Evolutionary conservation across 2,113 vertebrate species (phyloP).

Genomic region (Atrichornis clamosus): DNA sequence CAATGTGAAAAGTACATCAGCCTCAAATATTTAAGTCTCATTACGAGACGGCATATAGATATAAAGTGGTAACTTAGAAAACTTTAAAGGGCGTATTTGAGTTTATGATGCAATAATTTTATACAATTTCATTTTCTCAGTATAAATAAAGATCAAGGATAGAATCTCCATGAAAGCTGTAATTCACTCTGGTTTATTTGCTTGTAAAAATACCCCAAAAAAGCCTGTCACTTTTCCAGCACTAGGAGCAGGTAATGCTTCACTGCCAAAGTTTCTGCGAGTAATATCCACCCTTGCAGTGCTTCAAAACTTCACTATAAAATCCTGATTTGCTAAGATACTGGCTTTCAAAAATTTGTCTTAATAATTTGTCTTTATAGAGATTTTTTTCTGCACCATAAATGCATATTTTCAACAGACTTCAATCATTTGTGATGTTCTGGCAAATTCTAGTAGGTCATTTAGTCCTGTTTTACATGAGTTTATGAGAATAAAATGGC

Average conservation of each 20-base stretch:
- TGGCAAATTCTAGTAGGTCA: not conserved
- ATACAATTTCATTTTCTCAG: not conserved
- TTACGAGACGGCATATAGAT: not conserved
- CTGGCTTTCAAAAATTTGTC: not conserved
- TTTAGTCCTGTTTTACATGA: not conserved
- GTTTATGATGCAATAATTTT: not conserved
- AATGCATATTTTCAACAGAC: not conserved
- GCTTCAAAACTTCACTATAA: not conserved
- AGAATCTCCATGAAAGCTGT: not conserved
- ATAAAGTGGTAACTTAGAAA: not conserved
- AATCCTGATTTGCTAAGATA: not conserved
- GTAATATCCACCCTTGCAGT: not conserved
- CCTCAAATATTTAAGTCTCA: not conserved
- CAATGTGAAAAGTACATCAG: not conserved
- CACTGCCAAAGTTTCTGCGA: not conserved
- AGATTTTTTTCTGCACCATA: not conserved
- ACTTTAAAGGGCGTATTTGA: not conserved
- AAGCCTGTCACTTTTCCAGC: not conserved
- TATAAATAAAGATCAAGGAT: not conserved
- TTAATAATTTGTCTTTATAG: not conserved
- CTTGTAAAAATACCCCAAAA: not conserved
- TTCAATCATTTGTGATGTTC: not conserved
- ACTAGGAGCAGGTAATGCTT: not conserved
- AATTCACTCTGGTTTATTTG: not conserved
- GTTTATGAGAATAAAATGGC: not conserved